Base-by-base conservation (phyloP, 2,797 vertebrate genomes). In the Gobio occitaniae region DNA sequence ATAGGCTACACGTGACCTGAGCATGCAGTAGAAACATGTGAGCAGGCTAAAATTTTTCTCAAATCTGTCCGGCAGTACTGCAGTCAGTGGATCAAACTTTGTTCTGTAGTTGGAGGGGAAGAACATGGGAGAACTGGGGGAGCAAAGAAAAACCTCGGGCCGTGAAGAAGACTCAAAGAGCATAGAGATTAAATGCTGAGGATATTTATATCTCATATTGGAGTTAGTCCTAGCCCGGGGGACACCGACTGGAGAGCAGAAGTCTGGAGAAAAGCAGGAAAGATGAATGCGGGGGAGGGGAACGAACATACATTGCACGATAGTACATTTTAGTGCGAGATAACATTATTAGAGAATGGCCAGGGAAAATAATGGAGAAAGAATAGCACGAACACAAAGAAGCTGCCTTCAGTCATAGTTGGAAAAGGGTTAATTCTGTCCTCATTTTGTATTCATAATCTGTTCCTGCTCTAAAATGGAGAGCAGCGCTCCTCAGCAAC, bases 151-250 rank as follows among this genome's bases (percentile, higher is more conserved):
- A 80, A 79, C 72, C 78, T 48, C 47, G 4, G 72, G 83, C 66
- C 41, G 44, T 36, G 72, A 52, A 78, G 72, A 82, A 78, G 83
- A 63, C 78, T 65, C 19, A 52, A 54, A 76, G 78, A 71, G 77
- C 78, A 59, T 48, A 84, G 59, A 82, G 52, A 84, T 84, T 87
- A 84, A 87, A 81, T 71, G 80, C 72, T 54, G 86, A 63, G 61
- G 83, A 84, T 85, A 84, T 87, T 85, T 84, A 85, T 85, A 85
- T 82, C 83, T 65, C 82, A 78, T 85, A 84, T 85, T 81, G 68
- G 32, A 87, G 83, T 52, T 63, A 54, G 83, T 87, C 52, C 4
- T 65, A 21, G 78, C 86, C 78, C 13, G 56, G 54, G 36, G 78
- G 78, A 82, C 38, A n/a, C 83, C 29, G 25, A 78, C 56, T 66